Conservation (phyloP, 2,797 vertebrate genomes). For the Arrhamphus sclerolepis region DNA sequence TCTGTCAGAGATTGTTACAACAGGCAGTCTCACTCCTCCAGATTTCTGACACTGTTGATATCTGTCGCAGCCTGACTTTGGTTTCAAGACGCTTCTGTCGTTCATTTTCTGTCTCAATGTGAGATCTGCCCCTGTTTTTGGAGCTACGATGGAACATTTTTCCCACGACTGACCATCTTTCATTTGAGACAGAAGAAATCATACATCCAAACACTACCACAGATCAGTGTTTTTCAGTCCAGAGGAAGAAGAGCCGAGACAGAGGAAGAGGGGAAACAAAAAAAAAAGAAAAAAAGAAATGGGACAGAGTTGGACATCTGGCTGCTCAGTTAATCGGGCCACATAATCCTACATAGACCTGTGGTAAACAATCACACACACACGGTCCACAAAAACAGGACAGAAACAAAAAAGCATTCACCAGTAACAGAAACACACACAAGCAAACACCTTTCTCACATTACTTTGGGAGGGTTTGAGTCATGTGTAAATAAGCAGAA, state of each 20-base stretch:
- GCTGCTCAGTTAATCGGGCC: slow-evolving; percentile 46
- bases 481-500: too few species aligned
- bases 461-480: neutral
- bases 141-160: too few species aligned
- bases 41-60: too few species aligned
- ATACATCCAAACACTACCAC: neutral
- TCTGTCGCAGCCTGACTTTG: too few species aligned
- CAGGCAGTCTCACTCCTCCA: too few species aligned
- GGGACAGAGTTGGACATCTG: slow-evolving; percentile 43
- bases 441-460: neutral
- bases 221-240: neutral
- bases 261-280: neutral
- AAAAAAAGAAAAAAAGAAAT: too few species aligned
- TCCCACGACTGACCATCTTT: too few species aligned
- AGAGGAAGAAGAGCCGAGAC: neutral
- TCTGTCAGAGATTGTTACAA: too few species aligned
- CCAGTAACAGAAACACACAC: neutral
- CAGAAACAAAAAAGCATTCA: slow-evolving; percentile 16
- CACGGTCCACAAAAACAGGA: slow-evolving; percentile 22
- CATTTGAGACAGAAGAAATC: too few species aligned
- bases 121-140: too few species aligned
- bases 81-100: too few species aligned
- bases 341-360: slow-evolving; percentile 39
- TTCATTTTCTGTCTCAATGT: too few species aligned
- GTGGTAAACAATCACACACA: slow-evolving; percentile 17